A percentile compares a stretch with the other conserved stretches of the same genome.
Conservation (phyloP, 2,113 vertebrate genomes). For the cattle (Bos taurus) region DNA sequence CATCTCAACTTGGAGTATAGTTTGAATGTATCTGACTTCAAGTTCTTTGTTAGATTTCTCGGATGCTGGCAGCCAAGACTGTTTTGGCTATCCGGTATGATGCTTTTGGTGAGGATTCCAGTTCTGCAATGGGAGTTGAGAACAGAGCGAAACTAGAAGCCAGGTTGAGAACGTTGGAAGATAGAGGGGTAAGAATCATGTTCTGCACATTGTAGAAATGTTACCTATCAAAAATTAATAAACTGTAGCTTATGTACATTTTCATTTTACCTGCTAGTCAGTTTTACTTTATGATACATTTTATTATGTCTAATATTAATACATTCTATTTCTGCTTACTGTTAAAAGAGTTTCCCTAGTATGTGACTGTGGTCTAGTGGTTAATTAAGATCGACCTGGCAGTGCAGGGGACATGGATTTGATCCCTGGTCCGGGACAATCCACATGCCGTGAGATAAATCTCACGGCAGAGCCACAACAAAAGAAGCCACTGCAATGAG, state of each 20-base stretch:
- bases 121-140: slow-evolving; percentile 92
- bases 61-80: slow-evolving; percentile 96
- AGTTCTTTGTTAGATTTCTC: slow-evolving; percentile 87
- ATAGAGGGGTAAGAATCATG: slow-evolving; percentile 87
- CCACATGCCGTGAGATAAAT: not conserved
- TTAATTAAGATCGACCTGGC: not conserved
- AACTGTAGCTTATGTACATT: not conserved
- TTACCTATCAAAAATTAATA: not conserved
- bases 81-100: slow-evolving; percentile 94
- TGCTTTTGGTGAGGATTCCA: slow-evolving; percentile 94
- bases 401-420: not conserved
- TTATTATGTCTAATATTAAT: not conserved
- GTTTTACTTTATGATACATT: not conserved
- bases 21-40: not conserved
- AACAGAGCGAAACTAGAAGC: slow-evolving; percentile 95
- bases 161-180: slow-evolving; percentile 90
- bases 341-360: not conserved
- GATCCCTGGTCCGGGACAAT: not conserved
- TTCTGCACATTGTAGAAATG: not conserved
- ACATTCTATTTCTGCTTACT: not conserved
- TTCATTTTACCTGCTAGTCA: not conserved
- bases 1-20: not conserved
- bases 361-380: not conserved
- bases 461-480: not conserved
- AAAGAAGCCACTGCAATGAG: not conserved